phyloP scores from a whole-genome alignment of 2,113 vertebrate species.

The Misgurnus mizolepis region DNA sequence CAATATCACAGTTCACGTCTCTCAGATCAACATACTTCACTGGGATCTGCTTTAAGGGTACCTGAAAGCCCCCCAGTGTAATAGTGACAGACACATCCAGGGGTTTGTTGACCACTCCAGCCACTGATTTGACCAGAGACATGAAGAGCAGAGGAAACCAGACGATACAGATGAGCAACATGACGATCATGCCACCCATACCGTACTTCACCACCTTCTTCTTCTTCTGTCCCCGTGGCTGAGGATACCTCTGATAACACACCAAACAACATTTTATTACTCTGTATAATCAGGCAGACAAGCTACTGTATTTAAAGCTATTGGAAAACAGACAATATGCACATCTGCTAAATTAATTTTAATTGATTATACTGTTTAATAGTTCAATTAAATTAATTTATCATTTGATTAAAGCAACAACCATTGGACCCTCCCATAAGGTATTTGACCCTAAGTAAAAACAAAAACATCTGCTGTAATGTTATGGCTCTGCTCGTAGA shows the following conservation, averaged over 20 bases:
- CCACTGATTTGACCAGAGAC: constrained; percentile 90
- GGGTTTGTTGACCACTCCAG: constrained; percentile 87
- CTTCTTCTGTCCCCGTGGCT: constrained; percentile 90
- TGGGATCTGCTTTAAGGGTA: constrained; percentile 55
- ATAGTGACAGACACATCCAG: constrained; percentile 88
- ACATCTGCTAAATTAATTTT: too few relatives aligned
- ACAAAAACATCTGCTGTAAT: too few relatives aligned
- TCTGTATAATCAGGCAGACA: background rate
- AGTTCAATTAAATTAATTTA: too few relatives aligned
- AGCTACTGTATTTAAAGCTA: too few relatives aligned
- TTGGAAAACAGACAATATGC: too few relatives aligned
- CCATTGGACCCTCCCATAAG: too few relatives aligned
- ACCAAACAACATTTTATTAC: background rate
- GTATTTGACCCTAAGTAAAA: too few relatives aligned
- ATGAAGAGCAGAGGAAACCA: constrained; percentile 94
- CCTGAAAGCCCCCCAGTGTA: constrained; percentile 89
- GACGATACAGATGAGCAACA: constrained; percentile 89
- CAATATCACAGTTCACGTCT: background rate
- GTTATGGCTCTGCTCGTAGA: too few relatives aligned
- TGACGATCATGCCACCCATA: constrained; percentile 91
- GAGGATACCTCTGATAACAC: constrained; percentile 82
- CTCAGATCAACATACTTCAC: too few relatives aligned
- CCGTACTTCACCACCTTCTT: constrained; percentile 92
- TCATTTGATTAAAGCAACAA: too few relatives aligned
- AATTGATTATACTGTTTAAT: too few relatives aligned